Base-by-base conservation (phyloP, 2,888 invertebrate genomes). In the Tachystola acroxantha region DNA sequence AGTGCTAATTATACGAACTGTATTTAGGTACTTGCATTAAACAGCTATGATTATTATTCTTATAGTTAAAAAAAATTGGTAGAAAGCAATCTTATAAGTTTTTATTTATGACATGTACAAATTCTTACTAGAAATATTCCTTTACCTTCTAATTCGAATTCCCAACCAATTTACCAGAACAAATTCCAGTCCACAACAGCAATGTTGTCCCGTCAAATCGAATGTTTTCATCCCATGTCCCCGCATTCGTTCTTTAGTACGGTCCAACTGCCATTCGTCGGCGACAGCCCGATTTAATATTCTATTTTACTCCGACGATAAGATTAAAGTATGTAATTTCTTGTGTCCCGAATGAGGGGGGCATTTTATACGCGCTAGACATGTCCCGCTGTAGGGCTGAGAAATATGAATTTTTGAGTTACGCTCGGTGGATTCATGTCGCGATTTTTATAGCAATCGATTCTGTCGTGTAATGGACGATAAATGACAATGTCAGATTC, bases 271-370 rank as follows among this genome's bases (percentile, higher is more conserved):
- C 57, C 58, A 64, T 70, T 68, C 70, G 70, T 70, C 69, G 68
- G 62, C 59, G 67, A 63, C 68, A 70, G 69, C 51, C 68, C 77
- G 72, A 80, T 85, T 85, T 80, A 80, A 85, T 84, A 85, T 86
- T 85, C 84, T 80, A 81, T 85, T 84, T 85, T 78, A 80, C 75
- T 67, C 72, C 58, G 50, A 58, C 71, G 85, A 85, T 86, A 86
- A 86, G 85, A 82, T 82, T 82, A 85, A 85, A 86, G 82, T 84
- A 79, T 79, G 85, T 86, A 86, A 85, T 85, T 86, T 85, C 85
- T 85, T 85, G 74, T 64, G 70, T 16, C 71, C 70, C 70, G 62
- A 72, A 72, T 64, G 67, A 55, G 72, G 68, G 74, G 59, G 67
- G 64, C 64, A 61, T 73, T 75, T 72, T 66, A 66, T 66, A 69